Conservation (phyloP, 2,113 vertebrate genomes). For the Gallinago media region DNA sequence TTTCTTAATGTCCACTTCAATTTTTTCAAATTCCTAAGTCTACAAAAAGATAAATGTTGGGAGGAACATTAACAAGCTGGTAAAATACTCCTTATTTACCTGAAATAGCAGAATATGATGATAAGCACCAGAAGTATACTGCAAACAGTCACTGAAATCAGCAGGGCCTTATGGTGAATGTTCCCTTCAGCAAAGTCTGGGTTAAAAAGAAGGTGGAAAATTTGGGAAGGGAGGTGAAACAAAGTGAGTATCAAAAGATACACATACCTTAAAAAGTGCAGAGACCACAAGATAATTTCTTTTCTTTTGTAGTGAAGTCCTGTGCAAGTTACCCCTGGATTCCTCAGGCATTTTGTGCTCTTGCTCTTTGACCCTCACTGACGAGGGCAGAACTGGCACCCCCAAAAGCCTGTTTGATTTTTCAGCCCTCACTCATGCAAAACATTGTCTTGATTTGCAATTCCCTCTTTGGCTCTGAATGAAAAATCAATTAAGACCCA, state of each 20-base stretch:
- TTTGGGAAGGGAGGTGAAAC: not conserved
- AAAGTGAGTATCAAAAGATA: not conserved
- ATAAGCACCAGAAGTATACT: slow-evolving; percentile 87
- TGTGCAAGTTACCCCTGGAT: not conserved
- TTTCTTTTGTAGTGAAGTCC: not conserved
- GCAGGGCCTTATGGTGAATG: slow-evolving; percentile 89
- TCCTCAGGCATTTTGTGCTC: not conserved
- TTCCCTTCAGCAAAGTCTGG: slow-evolving; percentile 89
- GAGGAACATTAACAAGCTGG: not conserved
- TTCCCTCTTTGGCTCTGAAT: not conserved
- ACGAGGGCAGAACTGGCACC: not conserved
- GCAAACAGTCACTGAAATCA: slow-evolving; percentile 90
- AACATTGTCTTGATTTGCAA: not conserved
- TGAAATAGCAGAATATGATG: slow-evolving; percentile 94
- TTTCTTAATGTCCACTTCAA: not conserved
- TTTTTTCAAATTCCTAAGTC: not conserved
- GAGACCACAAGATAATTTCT: fast-evolving
- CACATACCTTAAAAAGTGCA: not conserved
- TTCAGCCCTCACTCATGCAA: not conserved
- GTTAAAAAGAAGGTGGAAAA: not conserved
- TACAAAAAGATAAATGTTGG: not conserved
- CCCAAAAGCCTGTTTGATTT: not conserved
- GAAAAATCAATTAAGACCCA: not conserved
- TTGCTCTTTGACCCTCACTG: not conserved
- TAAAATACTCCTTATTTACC: slow-evolving; percentile 75